Percentiles rank a stretch among this genome's conserved stretches.
Conservation (phyloP, 2,113 vertebrate species). For the Lathamus discolor region DNA sequence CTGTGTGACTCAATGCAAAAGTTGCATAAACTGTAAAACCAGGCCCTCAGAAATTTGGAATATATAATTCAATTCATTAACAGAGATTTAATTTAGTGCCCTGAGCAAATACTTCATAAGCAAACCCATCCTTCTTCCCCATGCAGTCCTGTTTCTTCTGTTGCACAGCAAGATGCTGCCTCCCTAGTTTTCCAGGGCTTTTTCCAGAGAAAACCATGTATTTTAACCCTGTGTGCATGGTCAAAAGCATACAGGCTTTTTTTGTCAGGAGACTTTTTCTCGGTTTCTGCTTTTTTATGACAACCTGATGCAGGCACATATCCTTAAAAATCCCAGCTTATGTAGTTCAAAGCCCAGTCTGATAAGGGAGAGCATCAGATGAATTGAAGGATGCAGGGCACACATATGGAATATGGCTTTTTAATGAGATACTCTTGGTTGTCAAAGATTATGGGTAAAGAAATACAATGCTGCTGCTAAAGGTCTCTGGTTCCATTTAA, state of each 20-base stretch:
- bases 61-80: not conserved
- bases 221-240: not conserved
- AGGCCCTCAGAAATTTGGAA: not conserved
- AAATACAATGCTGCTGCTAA: not conserved
- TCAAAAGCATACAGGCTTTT: not conserved
- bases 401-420: not conserved
- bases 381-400: not conserved
- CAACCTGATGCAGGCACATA: not conserved
- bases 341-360: not conserved
- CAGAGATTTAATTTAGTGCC: not conserved
- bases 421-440: not conserved
- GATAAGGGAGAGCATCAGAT: not conserved
- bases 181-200: not conserved
- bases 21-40: not conserved
- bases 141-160: not conserved
- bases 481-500: not conserved
- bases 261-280: not conserved
- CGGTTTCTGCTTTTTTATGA: not conserved
- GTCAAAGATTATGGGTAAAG: not conserved
- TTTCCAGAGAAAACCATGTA: not conserved
- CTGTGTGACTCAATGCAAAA: not conserved
- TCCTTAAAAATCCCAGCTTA: not conserved
- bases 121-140: not conserved
- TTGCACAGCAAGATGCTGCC: not conserved
- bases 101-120: not conserved